Evolutionary conservation across 2,888 invertebrate species (phyloP).

Genomic region (Stenichneumon culpator): DNA sequence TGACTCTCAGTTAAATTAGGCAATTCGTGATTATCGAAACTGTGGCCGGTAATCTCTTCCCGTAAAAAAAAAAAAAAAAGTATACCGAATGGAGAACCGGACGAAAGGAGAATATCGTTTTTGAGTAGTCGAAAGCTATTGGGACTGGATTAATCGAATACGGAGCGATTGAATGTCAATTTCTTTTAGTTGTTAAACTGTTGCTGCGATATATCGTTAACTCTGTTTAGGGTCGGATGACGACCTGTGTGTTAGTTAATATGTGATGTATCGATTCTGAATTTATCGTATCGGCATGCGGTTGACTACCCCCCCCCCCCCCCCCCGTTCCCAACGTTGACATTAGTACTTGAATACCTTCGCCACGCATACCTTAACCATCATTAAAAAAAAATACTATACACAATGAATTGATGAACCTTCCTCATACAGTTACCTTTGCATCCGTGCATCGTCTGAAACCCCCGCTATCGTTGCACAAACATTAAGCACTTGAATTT

Average conservation of each 20-base stretch:
- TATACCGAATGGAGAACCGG: background rate
- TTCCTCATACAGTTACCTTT: slow-evolving; percentile 54
- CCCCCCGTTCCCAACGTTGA: slow-evolving; percentile 47
- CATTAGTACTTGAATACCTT: slow-evolving; percentile 48
- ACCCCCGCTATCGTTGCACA: slow-evolving; percentile 64
- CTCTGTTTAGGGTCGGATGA: slow-evolving; percentile 69
- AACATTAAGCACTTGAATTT: slow-evolving; percentile 59
- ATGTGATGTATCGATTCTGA: slow-evolving; percentile 67
- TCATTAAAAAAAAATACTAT: slow-evolving; percentile 15
- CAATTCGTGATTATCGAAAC: background rate
- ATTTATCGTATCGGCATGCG: slow-evolving; percentile 66
- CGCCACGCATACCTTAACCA: slow-evolving; percentile 49
- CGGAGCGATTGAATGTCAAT: slow-evolving; percentile 60
- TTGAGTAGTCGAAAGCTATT: slow-evolving; percentile 15
- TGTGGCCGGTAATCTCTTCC: background rate
- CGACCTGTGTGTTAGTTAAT: slow-evolving; percentile 71
- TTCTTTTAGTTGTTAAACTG: slow-evolving; percentile 60
- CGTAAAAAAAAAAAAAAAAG: background rate
- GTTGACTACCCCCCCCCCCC: slow-evolving; percentile 36
- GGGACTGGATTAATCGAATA: slow-evolving; percentile 42
- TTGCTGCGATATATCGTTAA: slow-evolving; percentile 65
- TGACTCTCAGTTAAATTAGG: background rate
- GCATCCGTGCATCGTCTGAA: slow-evolving; percentile 78
- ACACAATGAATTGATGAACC: slow-evolving; percentile 38
- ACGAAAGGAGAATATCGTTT: slow-evolving; percentile 11